Evolutionary conservation across 2,797 vertebrate genomes (phyloP), one percentile per base, ranked within the genome.

Genomic region (Botia kubotai): DNA sequence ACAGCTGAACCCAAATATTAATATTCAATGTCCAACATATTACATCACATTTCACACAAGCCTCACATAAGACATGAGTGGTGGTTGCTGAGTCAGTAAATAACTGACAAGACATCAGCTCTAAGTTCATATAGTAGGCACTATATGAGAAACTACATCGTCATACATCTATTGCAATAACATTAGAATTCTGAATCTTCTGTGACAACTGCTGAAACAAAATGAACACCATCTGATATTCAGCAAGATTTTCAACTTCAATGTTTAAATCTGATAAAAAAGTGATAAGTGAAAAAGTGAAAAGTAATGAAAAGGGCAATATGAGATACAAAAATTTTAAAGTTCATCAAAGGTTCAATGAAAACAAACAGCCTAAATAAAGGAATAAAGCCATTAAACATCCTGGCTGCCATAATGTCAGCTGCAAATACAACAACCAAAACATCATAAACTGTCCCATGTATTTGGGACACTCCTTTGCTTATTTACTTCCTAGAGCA

Each of bases 351-450:
- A 46, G 2, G 23, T 65, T 33, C 3, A 55, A 14, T 55, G 0
- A 10, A 77, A 77, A 43, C 33, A 55, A 76, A 43, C 33, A 68
- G 48, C 33, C 67, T 26, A 23, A n/a, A 67, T 17, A 55, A 57
- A 68, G 14, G 10, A 77, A 67, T 57, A 50, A 76, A 67, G 29
- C 33, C 62, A 77, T 29, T 8, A n/a, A n/a, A 39, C 33, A 67
- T 68, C 33, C 50, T 77, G 72, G 19, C 63, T 67, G 55, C 13
- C 33, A 66, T 43, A 3, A 68, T 33, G 33, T 33, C 65, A 68
- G 36, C 52, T 57, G 52, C 67, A 58, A 77, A 33, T 21, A 48
- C 21, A 13, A 77, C 13, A 8, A 36, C 4, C 23, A 48, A 58
- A 67, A 57, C 48, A 1, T 66, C 48, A 55, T 52, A 57, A 67